These are phyloP conservation scores for Hafferia zeledoni DNA, from an alignment of 2,797 vertebrate genomes.

Conservation along the genomic window DNA sequence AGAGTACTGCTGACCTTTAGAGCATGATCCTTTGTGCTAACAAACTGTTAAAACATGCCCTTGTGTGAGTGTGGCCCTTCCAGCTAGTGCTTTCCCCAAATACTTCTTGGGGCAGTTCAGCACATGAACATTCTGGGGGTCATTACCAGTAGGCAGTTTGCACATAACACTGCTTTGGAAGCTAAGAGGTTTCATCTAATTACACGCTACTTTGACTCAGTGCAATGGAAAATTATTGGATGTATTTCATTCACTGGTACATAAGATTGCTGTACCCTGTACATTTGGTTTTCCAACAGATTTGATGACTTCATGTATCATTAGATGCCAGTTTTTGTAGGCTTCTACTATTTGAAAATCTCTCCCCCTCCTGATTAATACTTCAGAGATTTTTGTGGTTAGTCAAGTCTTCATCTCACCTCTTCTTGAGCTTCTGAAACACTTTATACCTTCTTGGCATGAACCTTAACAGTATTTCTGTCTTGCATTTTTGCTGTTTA, in stretches of 20 bases:
- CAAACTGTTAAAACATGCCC: not conserved
- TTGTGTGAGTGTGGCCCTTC: not conserved
- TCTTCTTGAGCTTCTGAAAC: not conserved
- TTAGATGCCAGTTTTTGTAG: not conserved
- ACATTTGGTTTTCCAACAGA: not conserved
- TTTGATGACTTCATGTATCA: not conserved
- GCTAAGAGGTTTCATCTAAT: not conserved
- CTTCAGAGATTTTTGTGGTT: not conserved
- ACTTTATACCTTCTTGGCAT: not conserved
- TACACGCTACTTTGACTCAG: accelerated
- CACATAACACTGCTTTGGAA: not conserved
- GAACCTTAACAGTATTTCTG: not conserved
- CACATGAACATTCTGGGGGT: not conserved
- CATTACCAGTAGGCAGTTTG: not conserved
- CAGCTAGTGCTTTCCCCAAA: not conserved
- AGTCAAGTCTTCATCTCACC: not conserved
- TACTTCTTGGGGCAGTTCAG: not conserved
- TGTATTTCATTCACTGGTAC: not conserved
- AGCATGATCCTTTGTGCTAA: not conserved
- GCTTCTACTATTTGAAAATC: not conserved
- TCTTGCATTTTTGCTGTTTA: not conserved
- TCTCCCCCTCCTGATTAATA: not conserved
- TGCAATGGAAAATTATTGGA: not conserved
- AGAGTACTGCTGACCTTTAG: constrained; percentile 9
- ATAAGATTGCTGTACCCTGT: not conserved